Evolutionary conservation across 2,888 invertebrate genomes (phyloP).

Genomic region (Tridacna gigas): DNA sequence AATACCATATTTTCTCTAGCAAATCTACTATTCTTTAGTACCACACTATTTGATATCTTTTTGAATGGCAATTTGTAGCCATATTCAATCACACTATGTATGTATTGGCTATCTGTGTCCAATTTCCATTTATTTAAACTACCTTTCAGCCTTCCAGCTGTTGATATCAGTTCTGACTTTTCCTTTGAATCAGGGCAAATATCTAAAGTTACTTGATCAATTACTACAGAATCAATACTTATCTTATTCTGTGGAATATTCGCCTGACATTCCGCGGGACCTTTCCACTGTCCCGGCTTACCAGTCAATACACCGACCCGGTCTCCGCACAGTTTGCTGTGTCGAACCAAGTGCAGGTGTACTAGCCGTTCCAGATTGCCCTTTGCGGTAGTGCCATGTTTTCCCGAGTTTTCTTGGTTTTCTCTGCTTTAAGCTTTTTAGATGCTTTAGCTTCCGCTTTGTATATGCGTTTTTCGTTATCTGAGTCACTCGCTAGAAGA

Average conservation of each 20-base stretch:
- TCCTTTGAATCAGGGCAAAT: not conserved
- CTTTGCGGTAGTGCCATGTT: not conserved
- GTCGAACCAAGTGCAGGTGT: not conserved
- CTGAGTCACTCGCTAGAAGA: conserved; percentile 16
- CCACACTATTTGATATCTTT: conserved; percentile 20
- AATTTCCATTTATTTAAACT: not conserved
- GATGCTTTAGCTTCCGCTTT: conserved; percentile 32
- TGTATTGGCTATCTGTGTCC: conserved; percentile 25
- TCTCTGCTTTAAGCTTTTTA: conserved; percentile 31
- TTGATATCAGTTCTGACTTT: conserved; percentile 41
- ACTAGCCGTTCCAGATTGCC: not conserved
- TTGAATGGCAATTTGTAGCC: conserved; percentile 51
- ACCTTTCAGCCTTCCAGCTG: not conserved
- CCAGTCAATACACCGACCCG: conserved; percentile 44
- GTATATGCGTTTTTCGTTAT: conserved; percentile 33
- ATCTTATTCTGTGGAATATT: conserved; percentile 36
- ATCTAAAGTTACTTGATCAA: not conserved
- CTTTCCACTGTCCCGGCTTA: conserved; percentile 45
- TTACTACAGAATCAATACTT: conserved; percentile 5
- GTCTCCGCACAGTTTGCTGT: conserved; percentile 1
- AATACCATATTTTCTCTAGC: conserved; percentile 42
- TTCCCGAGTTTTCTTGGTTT: not conserved
- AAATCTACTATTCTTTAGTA: conserved; percentile 48
- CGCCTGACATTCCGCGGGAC: conserved; percentile 31
- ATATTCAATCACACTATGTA: conserved; percentile 28